Conservation (phyloP, 1,140 invertebrate genomes). For the Bradynema listronoti region DNA sequence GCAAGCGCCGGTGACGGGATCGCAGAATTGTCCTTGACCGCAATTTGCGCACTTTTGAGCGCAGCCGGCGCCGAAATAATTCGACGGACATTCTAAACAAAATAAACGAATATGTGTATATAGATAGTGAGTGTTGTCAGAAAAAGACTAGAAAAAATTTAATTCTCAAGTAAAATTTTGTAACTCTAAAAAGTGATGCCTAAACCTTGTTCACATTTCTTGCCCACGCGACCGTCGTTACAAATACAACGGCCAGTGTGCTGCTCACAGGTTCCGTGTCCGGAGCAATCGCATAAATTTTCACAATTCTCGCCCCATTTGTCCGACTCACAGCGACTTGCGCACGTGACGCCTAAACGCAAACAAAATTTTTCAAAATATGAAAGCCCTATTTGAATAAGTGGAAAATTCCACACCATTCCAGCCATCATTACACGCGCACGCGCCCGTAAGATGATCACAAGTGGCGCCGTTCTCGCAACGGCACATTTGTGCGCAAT, state of each 20-base stretch:
- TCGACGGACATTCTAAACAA: slow-evolving; percentile 66
- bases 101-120: background rate
- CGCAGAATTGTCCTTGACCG: slow-evolving; percentile 79
- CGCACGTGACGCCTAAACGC: slow-evolving; percentile 53
- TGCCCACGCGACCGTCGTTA: slow-evolving; percentile 48
- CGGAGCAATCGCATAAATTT: slow-evolving; percentile 44
- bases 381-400: background rate
- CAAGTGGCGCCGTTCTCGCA: slow-evolving; percentile 84
- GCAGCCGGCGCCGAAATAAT: slow-evolving; percentile 65
- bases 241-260: slow-evolving; percentile 55
- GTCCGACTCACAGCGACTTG: slow-evolving; percentile 30
- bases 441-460: slow-evolving; percentile 69
- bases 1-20: slow-evolving; percentile 70
- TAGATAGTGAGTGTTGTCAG: background rate
- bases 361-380: background rate
- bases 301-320: slow-evolving; percentile 49
- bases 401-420: slow-evolving; percentile 64
- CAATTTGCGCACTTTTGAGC: slow-evolving; percentile 72
- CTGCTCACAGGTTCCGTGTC: slow-evolving; percentile 40
- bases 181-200: background rate
- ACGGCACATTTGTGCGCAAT: slow-evolving; percentile 63
- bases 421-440: slow-evolving; percentile 81
- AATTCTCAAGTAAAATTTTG: slow-evolving; percentile 11
- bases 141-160: background rate
- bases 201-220: slow-evolving; percentile 48